A percentile compares a stretch with the other conserved stretches of the same genome.
Evolutionary conservation across 2,797 vertebrate genomes (phyloP).

Genomic region (Antrozous pallidus): DNA sequence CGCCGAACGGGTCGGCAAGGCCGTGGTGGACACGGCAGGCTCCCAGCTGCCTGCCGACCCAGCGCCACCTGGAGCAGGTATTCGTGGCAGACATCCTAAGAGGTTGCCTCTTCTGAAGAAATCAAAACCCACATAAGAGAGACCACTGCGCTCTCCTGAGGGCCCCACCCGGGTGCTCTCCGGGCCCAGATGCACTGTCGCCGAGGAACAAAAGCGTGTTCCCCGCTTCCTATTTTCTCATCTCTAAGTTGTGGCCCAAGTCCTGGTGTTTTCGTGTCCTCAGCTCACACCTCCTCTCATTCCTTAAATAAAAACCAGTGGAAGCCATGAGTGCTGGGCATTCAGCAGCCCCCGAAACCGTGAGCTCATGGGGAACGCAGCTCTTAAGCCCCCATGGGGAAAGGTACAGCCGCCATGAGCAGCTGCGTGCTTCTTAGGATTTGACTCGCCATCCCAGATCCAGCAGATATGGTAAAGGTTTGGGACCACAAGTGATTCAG

Average conservation of each 20-base stretch:
- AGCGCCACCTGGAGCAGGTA: accelerated
- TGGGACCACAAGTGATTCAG: accelerated
- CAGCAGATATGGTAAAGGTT: neutral
- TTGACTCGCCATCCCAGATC: neutral
- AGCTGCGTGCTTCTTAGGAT: neutral
- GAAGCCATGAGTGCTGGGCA: neutral
- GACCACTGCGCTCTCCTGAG: neutral
- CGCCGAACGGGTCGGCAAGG: accelerated
- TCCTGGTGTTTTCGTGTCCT: neutral
- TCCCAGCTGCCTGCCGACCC: neutral
- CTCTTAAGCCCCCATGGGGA: neutral
- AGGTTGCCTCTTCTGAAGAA: neutral
- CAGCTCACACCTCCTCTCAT: neutral
- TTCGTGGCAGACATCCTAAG: neutral
- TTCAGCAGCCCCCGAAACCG: neutral
- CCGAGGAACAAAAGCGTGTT: neutral
- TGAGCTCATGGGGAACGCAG: neutral
- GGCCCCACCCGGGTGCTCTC: neutral
- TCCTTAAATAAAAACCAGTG: neutral
- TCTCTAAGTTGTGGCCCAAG: neutral
- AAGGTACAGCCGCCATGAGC: neutral
- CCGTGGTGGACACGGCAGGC: accelerated
- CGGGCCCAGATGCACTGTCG: neutral
- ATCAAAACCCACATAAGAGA: neutral
- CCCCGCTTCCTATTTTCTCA: neutral